A percentile compares a stretch with the other conserved stretches of the same genome.
Evolutionary conservation across 23 tunicate genomes (phyloP).

Genomic region (Halocynthia aurantium): DNA sequence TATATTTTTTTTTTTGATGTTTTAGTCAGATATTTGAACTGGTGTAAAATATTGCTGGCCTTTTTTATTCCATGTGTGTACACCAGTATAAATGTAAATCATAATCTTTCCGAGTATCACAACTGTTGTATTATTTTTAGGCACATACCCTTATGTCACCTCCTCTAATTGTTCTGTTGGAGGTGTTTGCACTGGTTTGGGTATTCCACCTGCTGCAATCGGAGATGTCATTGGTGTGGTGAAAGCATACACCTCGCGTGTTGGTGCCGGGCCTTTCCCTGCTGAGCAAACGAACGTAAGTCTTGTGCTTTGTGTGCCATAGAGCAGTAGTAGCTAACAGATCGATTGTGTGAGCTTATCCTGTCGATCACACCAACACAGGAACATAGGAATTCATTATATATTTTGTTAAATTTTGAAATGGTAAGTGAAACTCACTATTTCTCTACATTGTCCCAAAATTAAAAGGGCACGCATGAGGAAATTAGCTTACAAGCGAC

Average conservation of each 20-base stretch:
- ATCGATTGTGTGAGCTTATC: neutral
- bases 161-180: slow-evolving; percentile 93
- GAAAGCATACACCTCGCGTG: slow-evolving; percentile 90
- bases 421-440: too few species aligned
- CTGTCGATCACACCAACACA: neutral
- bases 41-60: too few species aligned
- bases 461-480: too few species aligned
- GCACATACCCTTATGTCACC: slow-evolving; percentile 96
- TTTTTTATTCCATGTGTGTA: too few species aligned
- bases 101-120: too few species aligned
- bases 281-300: slow-evolving; percentile 83
- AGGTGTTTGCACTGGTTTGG: slow-evolving; percentile 96
- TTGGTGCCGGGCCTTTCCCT: slow-evolving; percentile 96
- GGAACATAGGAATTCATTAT: too few species aligned
- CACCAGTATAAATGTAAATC: too few species aligned
- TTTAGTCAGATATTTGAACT: too few species aligned
- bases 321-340: neutral
- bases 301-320: neutral
- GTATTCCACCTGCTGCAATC: slow-evolving; percentile 71
- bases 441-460: too few species aligned
- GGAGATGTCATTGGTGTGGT: slow-evolving; percentile 88
- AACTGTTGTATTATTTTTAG: slow-evolving; percentile 16
- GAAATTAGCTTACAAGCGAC: too few species aligned
- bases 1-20: too few species aligned
- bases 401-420: too few species aligned